Evolutionary conservation across 1,140 invertebrate genomes (phyloP).

Genomic region (Drosophila melanica): DNA sequence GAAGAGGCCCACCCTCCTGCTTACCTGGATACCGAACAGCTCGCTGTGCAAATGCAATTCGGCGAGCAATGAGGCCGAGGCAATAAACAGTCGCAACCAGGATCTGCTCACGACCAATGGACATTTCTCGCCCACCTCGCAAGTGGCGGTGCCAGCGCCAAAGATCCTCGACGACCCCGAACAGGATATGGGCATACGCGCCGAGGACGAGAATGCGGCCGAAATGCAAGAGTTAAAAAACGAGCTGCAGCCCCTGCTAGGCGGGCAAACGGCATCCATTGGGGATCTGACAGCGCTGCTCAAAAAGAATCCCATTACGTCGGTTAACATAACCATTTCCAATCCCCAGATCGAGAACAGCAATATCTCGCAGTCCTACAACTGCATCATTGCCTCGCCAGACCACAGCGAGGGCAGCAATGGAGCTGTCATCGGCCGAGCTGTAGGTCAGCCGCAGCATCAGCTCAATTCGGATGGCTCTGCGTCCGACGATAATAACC

Average conservation of each 20-base stretch:
- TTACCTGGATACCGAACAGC: constrained; percentile 97
- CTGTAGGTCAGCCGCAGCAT: constrained; percentile 1
- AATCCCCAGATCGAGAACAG: constrained; percentile 88
- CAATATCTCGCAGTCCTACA: constrained; percentile 76
- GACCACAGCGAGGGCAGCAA: constrained; percentile 49
- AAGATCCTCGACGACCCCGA: constrained; percentile 42
- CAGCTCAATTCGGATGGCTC: constrained; percentile 61
- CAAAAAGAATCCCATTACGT: constrained; percentile 85
- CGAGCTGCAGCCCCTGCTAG: constrained; percentile 77
- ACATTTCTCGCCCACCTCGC: constrained; percentile 37
- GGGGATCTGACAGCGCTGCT: constrained; percentile 70
- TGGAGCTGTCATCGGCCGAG: not conserved
- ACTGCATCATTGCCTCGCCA: constrained; percentile 69
- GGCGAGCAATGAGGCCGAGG: constrained; percentile 58
- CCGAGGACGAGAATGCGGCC: constrained; percentile 60
- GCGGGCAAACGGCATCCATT: constrained; percentile 84
- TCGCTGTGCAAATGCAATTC: constrained; percentile 94
- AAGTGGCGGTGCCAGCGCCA: constrained; percentile 49
- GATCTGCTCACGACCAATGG: constrained; percentile 35
- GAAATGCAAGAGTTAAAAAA: constrained; percentile 80
- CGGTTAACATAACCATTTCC: constrained; percentile 88
- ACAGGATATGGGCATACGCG: constrained; percentile 37
- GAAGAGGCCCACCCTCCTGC: constrained; percentile 91
- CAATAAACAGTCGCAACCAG: constrained; percentile 4
- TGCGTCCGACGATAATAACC: constrained; percentile 87